These are phyloP conservation scores for Lates calcarifer DNA, from an alignment of 2,113 vertebrate species.

Conservation along the genomic window DNA sequence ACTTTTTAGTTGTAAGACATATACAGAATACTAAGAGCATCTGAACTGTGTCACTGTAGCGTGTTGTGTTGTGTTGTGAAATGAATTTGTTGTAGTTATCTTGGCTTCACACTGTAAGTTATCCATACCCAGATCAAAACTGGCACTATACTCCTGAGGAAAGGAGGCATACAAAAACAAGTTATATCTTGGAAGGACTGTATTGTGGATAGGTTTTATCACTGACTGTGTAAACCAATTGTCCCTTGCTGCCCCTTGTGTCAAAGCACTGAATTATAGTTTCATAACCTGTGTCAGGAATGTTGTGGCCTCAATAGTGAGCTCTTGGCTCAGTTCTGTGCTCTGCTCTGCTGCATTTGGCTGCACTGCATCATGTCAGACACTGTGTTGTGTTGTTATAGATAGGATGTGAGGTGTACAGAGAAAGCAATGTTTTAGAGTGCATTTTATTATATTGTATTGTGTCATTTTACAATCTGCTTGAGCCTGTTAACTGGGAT, in stretches of 20 bases:
- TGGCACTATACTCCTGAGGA: background rate
- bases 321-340: background rate
- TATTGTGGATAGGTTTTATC: background rate
- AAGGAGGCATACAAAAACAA: background rate
- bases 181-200: background rate
- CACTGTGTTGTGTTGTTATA: background rate
- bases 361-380: background rate
- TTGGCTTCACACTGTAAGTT: background rate
- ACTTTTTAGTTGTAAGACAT: background rate
- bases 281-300: constrained; percentile 43
- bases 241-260: background rate
- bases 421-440: background rate
- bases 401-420: too few species aligned
- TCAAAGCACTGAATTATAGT: constrained; percentile 42
- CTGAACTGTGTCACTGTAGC: background rate
- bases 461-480: background rate
- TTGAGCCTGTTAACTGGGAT: background rate
- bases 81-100: background rate
- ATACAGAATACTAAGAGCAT: background rate
- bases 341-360: constrained; percentile 7
- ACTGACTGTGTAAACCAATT: constrained; percentile 7
- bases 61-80: background rate
- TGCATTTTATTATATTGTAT: background rate
- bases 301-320: background rate
- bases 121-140: background rate